Evolutionary conservation across 2,113 vertebrate species (phyloP).

Genomic region (Genyomyrus donnyi): DNA sequence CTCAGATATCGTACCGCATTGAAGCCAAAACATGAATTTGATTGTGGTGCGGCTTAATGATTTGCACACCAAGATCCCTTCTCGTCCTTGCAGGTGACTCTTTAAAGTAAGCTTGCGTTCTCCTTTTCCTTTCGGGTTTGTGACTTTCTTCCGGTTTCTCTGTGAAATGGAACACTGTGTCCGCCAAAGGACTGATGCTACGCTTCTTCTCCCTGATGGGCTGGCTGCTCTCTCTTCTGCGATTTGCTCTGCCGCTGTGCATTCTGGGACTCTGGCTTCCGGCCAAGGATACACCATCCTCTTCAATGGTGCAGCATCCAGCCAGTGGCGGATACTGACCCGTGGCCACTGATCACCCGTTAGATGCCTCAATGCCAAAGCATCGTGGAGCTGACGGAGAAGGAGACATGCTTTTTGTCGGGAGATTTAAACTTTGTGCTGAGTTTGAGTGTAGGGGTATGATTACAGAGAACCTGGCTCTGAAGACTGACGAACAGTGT

Average conservation of each 20-base stretch:
- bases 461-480: neutral
- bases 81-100: neutral
- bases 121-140: conserved; percentile 31
- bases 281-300: conserved; percentile 9
- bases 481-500: neutral
- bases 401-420: neutral
- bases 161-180: conserved; percentile 42
- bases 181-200: conserved; percentile 39
- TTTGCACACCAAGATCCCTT: conserved; percentile 33
- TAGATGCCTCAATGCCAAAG: neutral
- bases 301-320: conserved; percentile 12
- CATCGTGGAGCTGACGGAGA: neutral
- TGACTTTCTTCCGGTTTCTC: conserved; percentile 47
- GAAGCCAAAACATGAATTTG: conserved; percentile 67
- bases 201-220: neutral
- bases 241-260: neutral
- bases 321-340: neutral
- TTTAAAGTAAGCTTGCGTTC: conserved; percentile 26
- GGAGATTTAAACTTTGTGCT: neutral
- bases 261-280: neutral
- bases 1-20: conserved; percentile 65
- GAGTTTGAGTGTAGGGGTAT: neutral
- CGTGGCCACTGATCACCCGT: conserved; percentile 21
- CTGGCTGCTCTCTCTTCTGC: neutral
- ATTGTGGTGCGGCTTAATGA: conserved; percentile 67